phyloP scores from a whole-genome alignment of 2,113 vertebrate genomes.

The Enhydra lutris region DNA sequence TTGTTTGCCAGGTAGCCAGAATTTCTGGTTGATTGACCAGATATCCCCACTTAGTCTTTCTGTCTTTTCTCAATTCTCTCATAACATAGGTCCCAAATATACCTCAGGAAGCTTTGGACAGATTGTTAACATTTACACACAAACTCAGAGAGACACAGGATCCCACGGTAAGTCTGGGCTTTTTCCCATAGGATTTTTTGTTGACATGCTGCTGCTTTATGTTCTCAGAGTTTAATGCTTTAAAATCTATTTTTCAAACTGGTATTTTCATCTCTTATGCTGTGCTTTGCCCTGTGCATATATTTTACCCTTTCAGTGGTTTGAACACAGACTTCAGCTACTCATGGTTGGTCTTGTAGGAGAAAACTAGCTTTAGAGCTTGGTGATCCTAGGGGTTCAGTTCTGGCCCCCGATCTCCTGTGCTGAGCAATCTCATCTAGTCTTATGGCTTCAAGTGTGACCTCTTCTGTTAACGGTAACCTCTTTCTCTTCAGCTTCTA shows the following conservation, averaged over 20 bases:
- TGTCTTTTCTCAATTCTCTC: conserved; percentile 41
- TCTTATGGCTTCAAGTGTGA: background rate
- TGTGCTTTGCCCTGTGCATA: background rate
- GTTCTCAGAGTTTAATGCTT: background rate
- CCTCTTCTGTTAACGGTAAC: background rate
- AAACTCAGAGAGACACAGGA: conserved; percentile 91
- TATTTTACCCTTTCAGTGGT: background rate
- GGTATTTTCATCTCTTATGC: background rate
- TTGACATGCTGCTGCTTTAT: conserved; percentile 9
- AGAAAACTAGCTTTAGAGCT: background rate
- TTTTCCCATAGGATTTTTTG: background rate
- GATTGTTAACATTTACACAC: conserved; percentile 91
- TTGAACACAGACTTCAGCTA: background rate
- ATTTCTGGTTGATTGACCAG: background rate
- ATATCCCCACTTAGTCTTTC: background rate
- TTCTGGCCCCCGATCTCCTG: background rate
- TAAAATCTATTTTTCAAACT: conserved; percentile 2
- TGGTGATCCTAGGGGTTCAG: too few species aligned
- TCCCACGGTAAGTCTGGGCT: conserved; percentile 85
- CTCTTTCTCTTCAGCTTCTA: background rate
- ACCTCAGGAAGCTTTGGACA: conserved; percentile 87
- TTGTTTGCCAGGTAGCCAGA: conserved; percentile 16
- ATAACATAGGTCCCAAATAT: conserved; percentile 86
- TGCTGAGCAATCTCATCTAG: background rate
- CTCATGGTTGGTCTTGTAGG: background rate